These are phyloP conservation scores for Gallinago paraguaiae DNA, from an alignment of 2,113 vertebrate species.

Conservation along the genomic window DNA sequence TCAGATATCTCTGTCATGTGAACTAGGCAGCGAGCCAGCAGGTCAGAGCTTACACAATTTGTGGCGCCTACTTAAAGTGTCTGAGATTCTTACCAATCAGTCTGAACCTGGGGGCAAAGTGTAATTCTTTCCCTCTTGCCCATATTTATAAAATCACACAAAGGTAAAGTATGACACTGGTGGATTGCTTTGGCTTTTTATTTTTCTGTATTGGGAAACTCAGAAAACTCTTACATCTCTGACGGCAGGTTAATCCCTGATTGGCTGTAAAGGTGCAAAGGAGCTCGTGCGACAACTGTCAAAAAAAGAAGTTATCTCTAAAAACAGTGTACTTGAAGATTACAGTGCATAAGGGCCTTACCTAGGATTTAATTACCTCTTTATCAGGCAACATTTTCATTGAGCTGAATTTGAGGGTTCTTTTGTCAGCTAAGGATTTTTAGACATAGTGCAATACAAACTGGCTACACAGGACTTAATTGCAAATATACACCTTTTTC, in stretches of 20 bases:
- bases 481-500: background rate
- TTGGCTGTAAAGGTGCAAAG: background rate
- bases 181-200: conserved; percentile 24
- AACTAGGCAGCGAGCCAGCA: conserved; percentile 73
- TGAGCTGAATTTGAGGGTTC: background rate
- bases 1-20: conserved; percentile 77
- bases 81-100: conserved; percentile 75
- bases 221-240: background rate
- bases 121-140: conserved; percentile 73
- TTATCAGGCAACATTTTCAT: background rate
- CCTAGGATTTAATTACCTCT: background rate
- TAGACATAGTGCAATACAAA: background rate
- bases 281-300: background rate
- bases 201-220: conserved; percentile 11
- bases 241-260: background rate
- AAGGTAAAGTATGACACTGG: conserved; percentile 41
- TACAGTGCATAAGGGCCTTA: background rate
- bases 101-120: conserved; percentile 72
- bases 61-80: conserved; percentile 81
- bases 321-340: background rate
- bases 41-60: conserved; percentile 79
- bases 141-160: conserved; percentile 36
- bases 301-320: background rate
- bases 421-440: background rate
- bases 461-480: background rate